These are phyloP conservation scores for Eutolmus rufibarbis DNA, from an alignment of 2,888 invertebrate species.

Conservation along the genomic window DNA sequence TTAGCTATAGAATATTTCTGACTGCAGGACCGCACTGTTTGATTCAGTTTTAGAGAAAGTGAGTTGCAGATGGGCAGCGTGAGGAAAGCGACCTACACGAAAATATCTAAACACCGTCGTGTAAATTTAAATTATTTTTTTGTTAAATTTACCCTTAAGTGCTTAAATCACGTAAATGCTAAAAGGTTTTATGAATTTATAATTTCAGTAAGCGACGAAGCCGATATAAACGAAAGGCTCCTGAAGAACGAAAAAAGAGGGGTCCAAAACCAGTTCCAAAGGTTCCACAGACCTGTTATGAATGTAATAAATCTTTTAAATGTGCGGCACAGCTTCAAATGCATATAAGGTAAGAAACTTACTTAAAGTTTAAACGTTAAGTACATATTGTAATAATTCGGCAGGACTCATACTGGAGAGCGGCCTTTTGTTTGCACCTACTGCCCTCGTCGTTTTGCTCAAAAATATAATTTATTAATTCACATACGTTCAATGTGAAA, in stretches of 20 bases:
- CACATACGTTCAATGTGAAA: constrained; percentile 69
- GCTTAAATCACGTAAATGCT: too few relatives aligned
- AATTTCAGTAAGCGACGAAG: constrained; percentile 55
- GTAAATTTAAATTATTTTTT: too few relatives aligned
- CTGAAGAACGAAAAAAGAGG: constrained; percentile 67
- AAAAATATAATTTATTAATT: constrained; percentile 70
- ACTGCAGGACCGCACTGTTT: too few relatives aligned
- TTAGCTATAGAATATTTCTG: too few relatives aligned
- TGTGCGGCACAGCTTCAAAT: constrained; percentile 70
- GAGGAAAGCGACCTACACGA: too few relatives aligned
- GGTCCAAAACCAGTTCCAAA: constrained; percentile 71
- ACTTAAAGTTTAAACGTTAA: neutral
- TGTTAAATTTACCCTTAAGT: too few relatives aligned
- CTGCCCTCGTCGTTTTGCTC: constrained; percentile 68
- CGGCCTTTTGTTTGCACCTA: constrained; percentile 68
- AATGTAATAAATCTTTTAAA: constrained; percentile 69
- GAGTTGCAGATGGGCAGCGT: too few relatives aligned
- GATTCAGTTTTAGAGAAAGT: too few relatives aligned
- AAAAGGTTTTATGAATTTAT: neutral
- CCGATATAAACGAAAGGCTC: constrained; percentile 67
- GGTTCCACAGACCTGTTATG: constrained; percentile 66
- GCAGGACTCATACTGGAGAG: constrained; percentile 69
- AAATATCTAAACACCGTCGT: too few relatives aligned
- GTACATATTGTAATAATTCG: neutral
- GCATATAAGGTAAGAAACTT: constrained; percentile 64